These are phyloP conservation scores for Drosophila quadrilineata DNA, from an alignment of 1,140 invertebrate species.

Conservation along the genomic window DNA sequence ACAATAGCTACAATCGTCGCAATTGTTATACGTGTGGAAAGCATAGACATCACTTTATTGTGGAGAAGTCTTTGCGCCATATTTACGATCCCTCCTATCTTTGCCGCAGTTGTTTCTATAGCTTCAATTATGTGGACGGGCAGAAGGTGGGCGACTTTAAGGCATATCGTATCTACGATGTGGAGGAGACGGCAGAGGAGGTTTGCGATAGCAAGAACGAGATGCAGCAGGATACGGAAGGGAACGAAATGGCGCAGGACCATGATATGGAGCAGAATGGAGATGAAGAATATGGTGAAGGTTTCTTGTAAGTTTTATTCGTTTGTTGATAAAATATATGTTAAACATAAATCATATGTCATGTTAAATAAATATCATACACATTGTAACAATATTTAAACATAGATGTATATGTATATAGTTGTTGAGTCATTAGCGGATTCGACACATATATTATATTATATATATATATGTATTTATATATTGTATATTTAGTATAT, in stretches of 20 bases:
- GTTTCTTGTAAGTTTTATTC: slow-evolving; percentile 4
- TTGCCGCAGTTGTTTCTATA: slow-evolving; percentile 85
- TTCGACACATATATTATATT: slow-evolving; percentile 10
- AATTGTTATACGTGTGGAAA: slow-evolving; percentile 83
- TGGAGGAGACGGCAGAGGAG: neutral
- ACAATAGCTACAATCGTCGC: slow-evolving; percentile 78
- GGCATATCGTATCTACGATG: slow-evolving; percentile 81
- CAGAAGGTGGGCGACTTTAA: slow-evolving; percentile 84
- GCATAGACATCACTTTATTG: slow-evolving; percentile 84
- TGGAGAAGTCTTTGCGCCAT: slow-evolving; percentile 83
- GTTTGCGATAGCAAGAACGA: neutral
- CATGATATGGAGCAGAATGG: slow-evolving; percentile 6
- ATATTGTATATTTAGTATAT: slow-evolving; percentile 14
- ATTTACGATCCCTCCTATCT: slow-evolving; percentile 86
- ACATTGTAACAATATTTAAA: slow-evolving; percentile 69
- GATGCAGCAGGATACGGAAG: neutral
- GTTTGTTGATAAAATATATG: slow-evolving; percentile 60
- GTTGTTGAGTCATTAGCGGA: too few relatives aligned
- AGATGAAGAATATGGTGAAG: neutral
- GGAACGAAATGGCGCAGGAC: slow-evolving; percentile 9
- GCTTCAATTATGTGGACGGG: slow-evolving; percentile 85
- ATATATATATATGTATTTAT: slow-evolving; percentile 4
- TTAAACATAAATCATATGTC: slow-evolving; percentile 49
- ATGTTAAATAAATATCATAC: slow-evolving; percentile 52
- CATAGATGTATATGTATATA: slow-evolving; percentile 4